Evolutionary conservation across 2,113 vertebrate genomes (phyloP).

Genomic region (Tangachromis dhanisi): DNA sequence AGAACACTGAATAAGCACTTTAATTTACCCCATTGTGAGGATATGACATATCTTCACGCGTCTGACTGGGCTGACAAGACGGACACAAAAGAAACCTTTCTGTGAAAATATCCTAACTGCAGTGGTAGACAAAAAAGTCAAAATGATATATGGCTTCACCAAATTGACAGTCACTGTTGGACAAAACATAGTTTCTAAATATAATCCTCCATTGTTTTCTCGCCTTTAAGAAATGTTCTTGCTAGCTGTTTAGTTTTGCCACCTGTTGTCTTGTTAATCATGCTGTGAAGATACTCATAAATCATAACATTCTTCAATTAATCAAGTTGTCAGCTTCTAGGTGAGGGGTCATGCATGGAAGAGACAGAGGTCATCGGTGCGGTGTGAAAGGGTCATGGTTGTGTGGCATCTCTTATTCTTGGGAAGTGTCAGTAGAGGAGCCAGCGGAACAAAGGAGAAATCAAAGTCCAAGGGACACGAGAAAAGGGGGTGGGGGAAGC

Average conservation of each 20-base stretch:
- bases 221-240: slow-evolving; percentile 79
- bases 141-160: slow-evolving; percentile 74
- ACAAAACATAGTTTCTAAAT: slow-evolving; percentile 69
- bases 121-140: slow-evolving; percentile 71
- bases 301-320: slow-evolving; percentile 99
- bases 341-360: slow-evolving; percentile 85
- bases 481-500: slow-evolving; percentile 59
- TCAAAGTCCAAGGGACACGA: slow-evolving; percentile 80
- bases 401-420: slow-evolving; percentile 95
- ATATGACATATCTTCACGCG: background rate
- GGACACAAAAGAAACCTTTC: slow-evolving; percentile 49
- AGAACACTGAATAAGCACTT: background rate
- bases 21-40: background rate
- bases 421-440: slow-evolving; percentile 83
- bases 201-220: slow-evolving; percentile 69
- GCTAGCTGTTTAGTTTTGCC: slow-evolving; percentile 84
- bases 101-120: slow-evolving; percentile 57
- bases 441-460: slow-evolving; percentile 87
- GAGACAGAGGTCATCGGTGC: slow-evolving; percentile 90
- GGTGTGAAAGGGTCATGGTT: slow-evolving; percentile 88
- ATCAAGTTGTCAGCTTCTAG: slow-evolving; percentile 96
- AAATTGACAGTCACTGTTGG: slow-evolving; percentile 55
- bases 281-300: slow-evolving; percentile 98
- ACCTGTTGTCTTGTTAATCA: slow-evolving; percentile 99
- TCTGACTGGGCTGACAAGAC: slow-evolving; percentile 3